Conservation (phyloP, 2,113 vertebrate genomes). For the Rhinoptilus africanus region DNA sequence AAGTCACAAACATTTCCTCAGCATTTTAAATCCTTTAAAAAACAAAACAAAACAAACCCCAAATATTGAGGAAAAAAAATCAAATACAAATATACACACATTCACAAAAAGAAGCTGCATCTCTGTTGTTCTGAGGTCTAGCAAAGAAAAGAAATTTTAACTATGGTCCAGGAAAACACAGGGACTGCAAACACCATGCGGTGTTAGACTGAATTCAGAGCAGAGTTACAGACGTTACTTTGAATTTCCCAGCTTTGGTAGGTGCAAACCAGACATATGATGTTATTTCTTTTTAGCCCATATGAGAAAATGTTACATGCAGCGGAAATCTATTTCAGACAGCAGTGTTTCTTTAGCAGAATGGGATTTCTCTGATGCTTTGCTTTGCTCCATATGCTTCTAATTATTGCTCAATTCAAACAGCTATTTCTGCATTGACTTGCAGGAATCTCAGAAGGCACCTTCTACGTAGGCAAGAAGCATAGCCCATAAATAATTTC, state of each 20-base stretch:
- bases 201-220: background rate
- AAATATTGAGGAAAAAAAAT: background rate
- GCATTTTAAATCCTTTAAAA: background rate
- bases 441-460: slow-evolving; percentile 62
- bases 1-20: background rate
- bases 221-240: background rate
- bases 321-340: slow-evolving; percentile 58
- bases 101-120: background rate
- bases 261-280: slow-evolving; percentile 41
- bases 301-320: slow-evolving; percentile 52
- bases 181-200: background rate
- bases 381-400: slow-evolving; percentile 57
- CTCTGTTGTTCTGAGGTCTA: background rate
- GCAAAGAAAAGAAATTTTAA: background rate
- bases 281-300: slow-evolving; percentile 39
- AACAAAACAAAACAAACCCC: background rate
- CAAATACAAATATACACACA: background rate
- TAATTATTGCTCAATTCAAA: slow-evolving; percentile 66
- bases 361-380: slow-evolving; percentile 66
- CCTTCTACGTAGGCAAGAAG: slow-evolving; percentile 9
- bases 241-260: slow-evolving; percentile 41
- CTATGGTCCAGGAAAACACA: background rate
- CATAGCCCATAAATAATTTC: slow-evolving; percentile 64
- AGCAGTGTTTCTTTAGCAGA: slow-evolving; percentile 55
- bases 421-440: slow-evolving; percentile 63